Percentiles rank a stretch among this genome's conserved stretches.
Conservation (phyloP, 2,113 vertebrate species). For the Heterotis niloticus region DNA sequence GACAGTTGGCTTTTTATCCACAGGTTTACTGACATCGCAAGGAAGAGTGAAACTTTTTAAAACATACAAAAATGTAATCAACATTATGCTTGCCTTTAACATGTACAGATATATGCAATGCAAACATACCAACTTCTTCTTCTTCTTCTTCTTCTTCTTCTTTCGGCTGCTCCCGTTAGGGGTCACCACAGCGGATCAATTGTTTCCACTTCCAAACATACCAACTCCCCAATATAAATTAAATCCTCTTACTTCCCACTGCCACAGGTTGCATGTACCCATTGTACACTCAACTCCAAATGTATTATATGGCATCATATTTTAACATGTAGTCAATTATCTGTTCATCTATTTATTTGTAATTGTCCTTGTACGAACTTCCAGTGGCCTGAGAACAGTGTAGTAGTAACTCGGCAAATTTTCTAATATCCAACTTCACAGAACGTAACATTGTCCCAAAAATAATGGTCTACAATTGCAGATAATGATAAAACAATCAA, state of each 20-base stretch:
- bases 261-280: too few relatives aligned
- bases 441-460: not conserved
- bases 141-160: too few relatives aligned
- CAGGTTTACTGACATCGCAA: not conserved
- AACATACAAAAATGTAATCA: not conserved
- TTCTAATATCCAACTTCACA: not conserved
- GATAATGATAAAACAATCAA: conserved; percentile 9
- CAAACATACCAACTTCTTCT: not conserved
- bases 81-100: too few relatives aligned
- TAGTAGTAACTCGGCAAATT: not conserved
- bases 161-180: too few relatives aligned
- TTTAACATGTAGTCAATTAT: too few relatives aligned
- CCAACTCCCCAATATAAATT: not conserved
- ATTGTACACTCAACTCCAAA: too few relatives aligned
- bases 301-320: too few relatives aligned
- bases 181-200: too few relatives aligned
- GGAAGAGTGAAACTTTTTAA: not conserved
- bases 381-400: not conserved
- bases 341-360: conserved; percentile 1
- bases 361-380: not conserved
- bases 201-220: too few relatives aligned
- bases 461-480: too few relatives aligned
- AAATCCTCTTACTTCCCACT: not conserved
- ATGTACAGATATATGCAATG: not conserved
- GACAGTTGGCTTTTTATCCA: not conserved